Evolutionary conservation across 2,113 vertebrate species (phyloP).

Genomic region (Lepisosteus oculatus): DNA sequence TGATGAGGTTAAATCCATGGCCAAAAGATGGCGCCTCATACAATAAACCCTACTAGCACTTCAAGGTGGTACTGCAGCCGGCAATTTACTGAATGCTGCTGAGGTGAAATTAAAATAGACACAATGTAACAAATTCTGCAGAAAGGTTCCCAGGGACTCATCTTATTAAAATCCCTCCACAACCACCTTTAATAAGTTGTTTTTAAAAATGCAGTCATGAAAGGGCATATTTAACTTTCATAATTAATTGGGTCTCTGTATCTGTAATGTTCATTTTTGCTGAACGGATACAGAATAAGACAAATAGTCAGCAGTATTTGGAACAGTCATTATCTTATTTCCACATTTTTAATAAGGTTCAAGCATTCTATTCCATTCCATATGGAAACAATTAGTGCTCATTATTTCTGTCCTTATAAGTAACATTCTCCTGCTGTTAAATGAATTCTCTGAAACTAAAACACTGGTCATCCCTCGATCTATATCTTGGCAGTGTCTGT

Average conservation of each 20-base stretch:
- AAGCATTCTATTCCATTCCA: background rate
- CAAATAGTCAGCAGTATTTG: background rate
- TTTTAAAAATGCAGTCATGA: background rate
- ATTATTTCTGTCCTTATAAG: background rate
- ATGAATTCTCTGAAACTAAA: no score
- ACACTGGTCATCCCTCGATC: no score
- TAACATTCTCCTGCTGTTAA: background rate
- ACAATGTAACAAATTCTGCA: background rate
- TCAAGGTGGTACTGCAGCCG: no score
- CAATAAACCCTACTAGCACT: no score
- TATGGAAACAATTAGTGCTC: background rate
- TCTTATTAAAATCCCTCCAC: slow-evolving; percentile 14
- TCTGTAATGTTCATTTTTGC: background rate
- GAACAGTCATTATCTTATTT: background rate
- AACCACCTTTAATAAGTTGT: background rate
- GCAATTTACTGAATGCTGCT: background rate
- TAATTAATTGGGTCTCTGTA: slow-evolving; percentile 11
- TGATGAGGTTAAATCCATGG: no score
- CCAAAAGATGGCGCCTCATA: no score
- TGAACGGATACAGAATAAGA: background rate
- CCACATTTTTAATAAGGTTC: background rate
- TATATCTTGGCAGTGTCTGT: no score
- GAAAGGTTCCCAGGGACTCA: background rate
- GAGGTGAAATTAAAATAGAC: background rate
- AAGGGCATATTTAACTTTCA: slow-evolving; percentile 2